Conservation (phyloP, 2,888 invertebrate genomes). For the Caenorhabditis macrosperma region DNA sequence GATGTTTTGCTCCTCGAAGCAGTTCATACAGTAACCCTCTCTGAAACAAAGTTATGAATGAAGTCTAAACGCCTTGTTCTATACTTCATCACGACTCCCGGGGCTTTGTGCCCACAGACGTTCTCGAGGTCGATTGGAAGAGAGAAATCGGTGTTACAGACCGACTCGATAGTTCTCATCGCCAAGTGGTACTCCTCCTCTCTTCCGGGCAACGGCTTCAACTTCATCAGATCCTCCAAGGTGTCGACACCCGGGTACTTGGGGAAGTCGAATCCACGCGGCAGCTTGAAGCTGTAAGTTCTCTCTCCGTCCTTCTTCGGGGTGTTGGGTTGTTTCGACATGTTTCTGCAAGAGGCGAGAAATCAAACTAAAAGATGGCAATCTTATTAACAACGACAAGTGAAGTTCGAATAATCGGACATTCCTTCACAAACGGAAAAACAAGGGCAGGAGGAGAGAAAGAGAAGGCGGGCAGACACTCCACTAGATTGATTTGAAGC, state of each 20-base stretch:
- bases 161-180: not conserved
- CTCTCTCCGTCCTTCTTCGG: not conserved
- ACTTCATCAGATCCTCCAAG: not conserved
- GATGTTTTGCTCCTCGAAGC: not conserved
- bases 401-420: too few species aligned
- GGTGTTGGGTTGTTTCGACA: not conserved
- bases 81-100: constrained; percentile 12
- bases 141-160: constrained; percentile 2
- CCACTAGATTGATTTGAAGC: too few species aligned
- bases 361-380: too few species aligned
- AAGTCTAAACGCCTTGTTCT: not conserved
- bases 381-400: too few species aligned
- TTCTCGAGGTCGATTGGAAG: constrained; percentile 5
- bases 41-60: not conserved
- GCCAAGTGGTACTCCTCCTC: not conserved
- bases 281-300: not conserved
- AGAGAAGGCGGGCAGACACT: too few species aligned
- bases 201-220: constrained; percentile 9
- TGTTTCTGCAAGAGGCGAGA: not conserved
- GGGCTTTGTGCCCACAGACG: constrained; percentile 11
- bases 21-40: constrained; percentile 8
- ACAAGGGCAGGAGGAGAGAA: too few species aligned
- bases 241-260: not conserved
- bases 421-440: too few species aligned
- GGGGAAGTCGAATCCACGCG: constrained; percentile 3